Evolutionary conservation across 2,888 invertebrate genomes (phyloP), one percentile per base, ranked within the genome.

Genomic region (Parnassius apollo): DNA sequence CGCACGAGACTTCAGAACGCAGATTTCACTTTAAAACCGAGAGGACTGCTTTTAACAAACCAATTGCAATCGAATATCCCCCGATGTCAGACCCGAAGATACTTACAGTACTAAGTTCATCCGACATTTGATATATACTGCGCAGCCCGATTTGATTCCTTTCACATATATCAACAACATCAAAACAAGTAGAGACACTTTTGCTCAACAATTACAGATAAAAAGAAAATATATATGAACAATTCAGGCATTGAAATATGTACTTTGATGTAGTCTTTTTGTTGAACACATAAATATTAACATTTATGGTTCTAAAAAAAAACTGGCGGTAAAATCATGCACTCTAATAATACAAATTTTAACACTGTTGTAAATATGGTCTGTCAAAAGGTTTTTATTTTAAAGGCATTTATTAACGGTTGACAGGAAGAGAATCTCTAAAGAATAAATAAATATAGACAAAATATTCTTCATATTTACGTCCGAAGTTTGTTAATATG

Each of bases 91-190:
- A 83, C 82, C 83, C 82, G 83, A 88, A 90, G 90, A 90, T 89
- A 91, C 91, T 91, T 90, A 91, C 78, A 91, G 91, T 89, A 91
- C 91, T 91, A 89, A 83, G 77, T 81, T 77, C 79, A 80, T 75
- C 79, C 83, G 78, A 83, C 83, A 79, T 79, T 76, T 90, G 91
- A 91, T 91, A 91, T 91, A 91, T 89, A 81, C 78, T 70, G 65
- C 77, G 72, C 76, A 78, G 81, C 82, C 86, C 87, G 82, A 81
- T 79, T 80, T 81, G 89, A 90, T 91, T 91, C 91, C 90, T 88
- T 87, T 80, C 88, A 90, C 88, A 89, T 83, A 70, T 83, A 88
- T 88, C 83, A 91, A 91, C 91, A 91, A 91, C 91, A 91, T 88
- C 90, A 85, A 91, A 89, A 91, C 88, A 91, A 86, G 85, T 86